Percentiles rank a stretch among this genome's conserved stretches.
Conservation (phyloP, 2,113 vertebrate genomes). For the Columba janthina region DNA sequence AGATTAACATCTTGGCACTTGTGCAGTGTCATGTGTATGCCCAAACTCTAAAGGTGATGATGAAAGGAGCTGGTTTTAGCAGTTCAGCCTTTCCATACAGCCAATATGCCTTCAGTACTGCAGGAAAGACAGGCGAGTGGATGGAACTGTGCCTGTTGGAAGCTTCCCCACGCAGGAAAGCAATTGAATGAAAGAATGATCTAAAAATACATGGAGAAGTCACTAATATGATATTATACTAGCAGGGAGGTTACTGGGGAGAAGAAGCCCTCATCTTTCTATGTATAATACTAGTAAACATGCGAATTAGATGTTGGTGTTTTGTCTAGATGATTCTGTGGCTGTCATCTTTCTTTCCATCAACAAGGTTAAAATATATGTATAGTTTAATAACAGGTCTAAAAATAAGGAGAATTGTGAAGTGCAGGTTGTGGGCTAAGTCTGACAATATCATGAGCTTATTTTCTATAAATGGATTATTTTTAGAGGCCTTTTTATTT, state of each 20-base stretch:
- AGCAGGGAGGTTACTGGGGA: constrained; percentile 41
- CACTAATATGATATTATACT: not conserved
- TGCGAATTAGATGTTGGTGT: constrained; percentile 55
- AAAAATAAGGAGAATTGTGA: constrained; percentile 61
- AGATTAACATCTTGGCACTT: constrained; percentile 25
- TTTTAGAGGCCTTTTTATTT: constrained; percentile 21
- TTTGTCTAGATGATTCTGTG: constrained; percentile 36
- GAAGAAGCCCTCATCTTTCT: not conserved
- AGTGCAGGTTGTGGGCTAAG: constrained; percentile 47
- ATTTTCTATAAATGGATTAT: constrained; percentile 8
- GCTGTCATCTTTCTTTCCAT: constrained; percentile 50
- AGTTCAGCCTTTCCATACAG: not conserved
- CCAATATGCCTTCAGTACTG: not conserved
- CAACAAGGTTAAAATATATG: constrained; percentile 60
- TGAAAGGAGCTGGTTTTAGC: not conserved
- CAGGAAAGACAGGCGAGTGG: not conserved
- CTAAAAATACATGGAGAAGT: constrained; percentile 41
- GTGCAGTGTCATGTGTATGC: not conserved
- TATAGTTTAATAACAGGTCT: constrained; percentile 58
- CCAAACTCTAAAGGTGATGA: not conserved
- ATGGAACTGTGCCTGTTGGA: not conserved
- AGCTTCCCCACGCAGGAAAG: not conserved
- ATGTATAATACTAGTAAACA: constrained; percentile 35
- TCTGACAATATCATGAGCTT: not conserved
- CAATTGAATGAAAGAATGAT: not conserved